Base-by-base conservation (phyloP, 1,140 invertebrate genomes). In the Acyrthosiphon pisum region DNA sequence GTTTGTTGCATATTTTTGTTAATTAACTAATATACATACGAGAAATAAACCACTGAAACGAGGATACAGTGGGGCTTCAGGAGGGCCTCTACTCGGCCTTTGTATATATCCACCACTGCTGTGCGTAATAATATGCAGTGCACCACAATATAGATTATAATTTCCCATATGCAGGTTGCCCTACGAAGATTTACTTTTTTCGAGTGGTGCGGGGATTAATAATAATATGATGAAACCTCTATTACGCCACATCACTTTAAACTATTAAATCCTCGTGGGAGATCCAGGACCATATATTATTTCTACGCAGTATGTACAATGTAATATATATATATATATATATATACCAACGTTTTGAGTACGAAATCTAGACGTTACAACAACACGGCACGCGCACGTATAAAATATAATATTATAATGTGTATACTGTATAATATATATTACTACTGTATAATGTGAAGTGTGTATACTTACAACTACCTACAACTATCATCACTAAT, bases 211-310 rank as follows among this genome's bases (percentile, higher is more conserved):
- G 30, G 60, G 60, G 30, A n/a, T 14, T 76, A 76, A 41, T 41
- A 41, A 41, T 41, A 41, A 68, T 76, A 76, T n/a, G 60, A 76
- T 76, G 30, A 30, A n/a, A 76, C 14, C 60, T 76, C 14, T n/a
- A 6, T n/a, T 18, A n/a, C 60, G 0, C n/a, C 6, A 14, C 60
- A 76, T n/a, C 30, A 18, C 14, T n/a, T 76, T n/a, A n/a, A 53
- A 76, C 60, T 76, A 76, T 76, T 76, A 76, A 76, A 76, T 76
- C 60, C 60, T 76, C 30, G 60, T n/a, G 60, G 30, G 60, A 76
- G 60, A 76, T n/a, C n/a, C 60, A 76, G 14, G 30, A 18, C 11
- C 26, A 41, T 18, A 76, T 76, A 68, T 68, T 68, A 68, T 68
- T n/a, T 76, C n/a, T n/a, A 76, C n/a, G 14, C 8, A 18, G 48